Evolutionary conservation across 2,797 vertebrate genomes (phyloP).

Genomic region (Spheniscus humboldti): DNA sequence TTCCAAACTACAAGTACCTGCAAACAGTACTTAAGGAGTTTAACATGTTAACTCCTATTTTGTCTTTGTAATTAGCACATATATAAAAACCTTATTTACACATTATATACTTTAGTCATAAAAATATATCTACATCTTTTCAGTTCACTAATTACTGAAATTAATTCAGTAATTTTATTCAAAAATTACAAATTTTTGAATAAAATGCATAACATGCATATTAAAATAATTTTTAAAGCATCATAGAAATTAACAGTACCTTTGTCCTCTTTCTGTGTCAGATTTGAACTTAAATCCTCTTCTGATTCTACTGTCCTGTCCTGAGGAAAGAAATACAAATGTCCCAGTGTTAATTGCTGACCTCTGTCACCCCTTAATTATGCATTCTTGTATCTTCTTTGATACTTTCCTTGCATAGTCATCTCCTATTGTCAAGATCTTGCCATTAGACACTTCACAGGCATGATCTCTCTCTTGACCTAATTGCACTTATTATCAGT

Average conservation of each 20-base stretch:
- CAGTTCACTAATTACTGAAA: not conserved
- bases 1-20: slow-evolving; percentile 32
- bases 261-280: not conserved
- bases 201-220: not conserved
- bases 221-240: not conserved
- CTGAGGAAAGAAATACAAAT: slow-evolving; percentile 33
- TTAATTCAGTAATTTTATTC: too few species aligned
- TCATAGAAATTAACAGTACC: not conserved
- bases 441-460: not conserved
- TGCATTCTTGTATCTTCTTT: slow-evolving; percentile 29
- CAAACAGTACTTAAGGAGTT: not conserved
- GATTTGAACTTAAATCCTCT: not conserved
- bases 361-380: slow-evolving; percentile 24
- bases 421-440: not conserved
- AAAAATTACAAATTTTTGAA: not conserved
- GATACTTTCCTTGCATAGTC: not conserved
- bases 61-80: not conserved
- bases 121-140: not conserved
- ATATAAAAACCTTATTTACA: not conserved
- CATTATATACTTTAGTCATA: not conserved
- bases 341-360: slow-evolving; percentile 24
- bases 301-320: not conserved
- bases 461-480: slow-evolving; percentile 2
- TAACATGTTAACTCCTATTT: slow-evolving; percentile 33
- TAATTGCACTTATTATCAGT: slow-evolving; percentile 26